Evolutionary conservation across 37 sponge, comb jelly and placozoan genomes (phyloP).

Genomic region (Ianthella basta): DNA sequence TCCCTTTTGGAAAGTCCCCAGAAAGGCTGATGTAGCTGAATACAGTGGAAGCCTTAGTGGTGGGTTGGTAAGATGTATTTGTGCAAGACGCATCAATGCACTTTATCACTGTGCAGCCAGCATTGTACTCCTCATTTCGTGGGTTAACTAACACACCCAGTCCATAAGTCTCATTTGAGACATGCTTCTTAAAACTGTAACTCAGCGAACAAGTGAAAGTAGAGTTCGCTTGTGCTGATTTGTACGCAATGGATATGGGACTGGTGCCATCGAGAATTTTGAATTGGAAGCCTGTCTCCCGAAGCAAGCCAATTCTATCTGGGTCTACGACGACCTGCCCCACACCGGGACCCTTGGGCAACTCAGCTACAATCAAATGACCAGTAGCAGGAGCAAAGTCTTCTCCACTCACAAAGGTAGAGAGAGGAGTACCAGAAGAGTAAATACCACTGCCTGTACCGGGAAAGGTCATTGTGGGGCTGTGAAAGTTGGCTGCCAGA

Average conservation of each 20-base stretch:
- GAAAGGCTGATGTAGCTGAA: not conserved
- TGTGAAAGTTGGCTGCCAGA: conserved; percentile 58
- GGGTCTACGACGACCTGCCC: not conserved
- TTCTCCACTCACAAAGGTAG: not conserved
- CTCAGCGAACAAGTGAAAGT: not conserved
- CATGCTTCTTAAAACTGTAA: not conserved
- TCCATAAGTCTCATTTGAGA: not conserved
- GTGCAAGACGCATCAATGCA: not conserved
- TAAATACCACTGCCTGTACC: conserved; percentile 66
- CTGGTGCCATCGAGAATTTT: not conserved
- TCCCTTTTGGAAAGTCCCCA: not conserved
- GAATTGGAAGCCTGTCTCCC: not conserved
- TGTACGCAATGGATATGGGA: not conserved
- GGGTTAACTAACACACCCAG: not conserved
- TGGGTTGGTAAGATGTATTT: not conserved
- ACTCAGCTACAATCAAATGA: not conserved
- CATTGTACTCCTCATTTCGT: not conserved
- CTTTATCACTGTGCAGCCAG: not conserved
- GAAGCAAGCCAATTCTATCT: not conserved
- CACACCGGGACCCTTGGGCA: not conserved
- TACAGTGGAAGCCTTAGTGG: not conserved
- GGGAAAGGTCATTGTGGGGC: no score
- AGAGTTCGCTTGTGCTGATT: not conserved
- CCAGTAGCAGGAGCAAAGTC: not conserved
- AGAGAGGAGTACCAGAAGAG: conserved; percentile 28